Evolutionary conservation across 1,140 invertebrate species (phyloP).

Genomic region (Drosophila arizonae): DNA sequence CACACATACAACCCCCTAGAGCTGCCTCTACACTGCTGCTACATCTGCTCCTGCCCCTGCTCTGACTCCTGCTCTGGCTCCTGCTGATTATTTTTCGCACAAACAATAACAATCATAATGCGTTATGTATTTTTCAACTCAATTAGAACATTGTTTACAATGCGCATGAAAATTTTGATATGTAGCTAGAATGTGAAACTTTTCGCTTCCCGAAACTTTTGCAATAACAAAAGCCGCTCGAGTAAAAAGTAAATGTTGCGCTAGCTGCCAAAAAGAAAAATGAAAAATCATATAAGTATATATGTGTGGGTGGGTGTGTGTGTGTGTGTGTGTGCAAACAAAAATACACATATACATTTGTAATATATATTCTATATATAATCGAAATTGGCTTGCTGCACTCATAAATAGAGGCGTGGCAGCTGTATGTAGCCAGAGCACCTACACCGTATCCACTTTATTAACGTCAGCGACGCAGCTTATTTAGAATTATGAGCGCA

Average conservation of each 20-base stretch:
- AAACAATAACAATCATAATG: slow-evolving; percentile 75
- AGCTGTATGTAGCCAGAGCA: background rate
- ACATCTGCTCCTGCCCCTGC: slow-evolving; percentile 23
- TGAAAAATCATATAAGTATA: background rate
- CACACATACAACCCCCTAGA: background rate
- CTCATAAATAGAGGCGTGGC: slow-evolving; percentile 21
- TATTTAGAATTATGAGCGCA: slow-evolving; percentile 61
- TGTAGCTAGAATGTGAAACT: slow-evolving; percentile 42
- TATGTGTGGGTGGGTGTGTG: background rate
- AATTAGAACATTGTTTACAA: slow-evolving; percentile 80
- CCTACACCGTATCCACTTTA: slow-evolving; percentile 20
- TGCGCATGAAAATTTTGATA: slow-evolving; percentile 75
- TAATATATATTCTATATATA: slow-evolving; percentile 9
- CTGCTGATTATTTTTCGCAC: slow-evolving; percentile 66
- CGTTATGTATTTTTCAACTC: slow-evolving; percentile 81
- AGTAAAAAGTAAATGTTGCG: slow-evolving; percentile 40
- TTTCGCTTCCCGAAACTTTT: slow-evolving; percentile 53
- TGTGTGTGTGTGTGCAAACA: background rate
- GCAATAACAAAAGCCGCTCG: slow-evolving; percentile 38
- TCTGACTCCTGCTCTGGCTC: background rate
- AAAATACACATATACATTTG: background rate
- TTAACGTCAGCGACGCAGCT: slow-evolving; percentile 39
- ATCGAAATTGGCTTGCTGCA: slow-evolving; percentile 27
- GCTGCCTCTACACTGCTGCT: background rate
- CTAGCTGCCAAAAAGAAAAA: slow-evolving; percentile 9